These are phyloP conservation scores for Liasis olivaceus DNA, from an alignment of 2,797 vertebrate species.

Conservation along the genomic window DNA sequence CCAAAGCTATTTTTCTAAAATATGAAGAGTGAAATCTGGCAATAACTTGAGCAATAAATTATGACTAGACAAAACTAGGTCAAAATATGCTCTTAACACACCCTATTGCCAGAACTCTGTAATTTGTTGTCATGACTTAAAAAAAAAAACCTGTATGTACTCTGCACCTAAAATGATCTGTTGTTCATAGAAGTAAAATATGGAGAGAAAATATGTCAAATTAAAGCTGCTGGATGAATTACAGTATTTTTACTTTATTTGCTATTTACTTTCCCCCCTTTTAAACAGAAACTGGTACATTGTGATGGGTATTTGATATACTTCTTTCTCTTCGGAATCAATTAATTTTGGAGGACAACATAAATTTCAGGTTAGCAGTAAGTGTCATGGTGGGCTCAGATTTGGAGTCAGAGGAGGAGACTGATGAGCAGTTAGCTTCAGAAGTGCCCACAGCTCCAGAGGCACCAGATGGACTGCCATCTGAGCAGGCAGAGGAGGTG, in stretches of 20 bases:
- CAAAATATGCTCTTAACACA: conserved; percentile 1
- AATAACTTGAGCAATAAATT: conserved; percentile 11
- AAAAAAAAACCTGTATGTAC: background rate
- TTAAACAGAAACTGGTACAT: background rate
- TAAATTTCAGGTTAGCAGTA: background rate
- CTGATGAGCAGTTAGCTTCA: too few relatives aligned
- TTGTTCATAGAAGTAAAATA: background rate
- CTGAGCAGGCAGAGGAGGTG: too few relatives aligned
- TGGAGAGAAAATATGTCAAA: background rate
- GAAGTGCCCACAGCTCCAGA: too few relatives aligned
- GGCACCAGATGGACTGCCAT: too few relatives aligned
- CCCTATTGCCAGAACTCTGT: background rate
- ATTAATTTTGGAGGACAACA: background rate
- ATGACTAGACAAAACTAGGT: background rate
- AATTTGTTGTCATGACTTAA: background rate
- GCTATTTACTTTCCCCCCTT: background rate
- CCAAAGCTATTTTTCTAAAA: conserved; percentile 22
- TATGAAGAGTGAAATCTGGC: background rate
- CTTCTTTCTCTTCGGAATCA: background rate
- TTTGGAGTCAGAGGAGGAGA: too few relatives aligned
- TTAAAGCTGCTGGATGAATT: background rate
- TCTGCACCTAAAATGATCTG: background rate
- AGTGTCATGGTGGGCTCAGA: too few relatives aligned
- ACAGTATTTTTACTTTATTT: background rate
- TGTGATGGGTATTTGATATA: background rate